Percentiles rank a stretch among this genome's conserved stretches.
phyloP scores from a whole-genome alignment of 2,113 vertebrate species.

The Rhizomys pruinosus region DNA sequence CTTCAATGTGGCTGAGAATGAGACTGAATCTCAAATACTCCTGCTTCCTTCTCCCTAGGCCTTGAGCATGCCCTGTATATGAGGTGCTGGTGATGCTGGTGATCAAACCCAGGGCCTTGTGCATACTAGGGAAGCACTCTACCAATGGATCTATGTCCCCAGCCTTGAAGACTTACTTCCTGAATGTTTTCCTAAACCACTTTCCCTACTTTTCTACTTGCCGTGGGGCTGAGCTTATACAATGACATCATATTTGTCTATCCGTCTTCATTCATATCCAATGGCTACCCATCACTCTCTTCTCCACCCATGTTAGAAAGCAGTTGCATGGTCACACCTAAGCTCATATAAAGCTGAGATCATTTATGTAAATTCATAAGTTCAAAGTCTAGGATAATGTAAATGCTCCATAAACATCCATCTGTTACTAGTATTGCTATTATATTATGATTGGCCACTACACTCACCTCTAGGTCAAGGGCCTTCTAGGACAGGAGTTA shows the following conservation, averaged over 20 bases:
- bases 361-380: background rate
- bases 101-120: background rate
- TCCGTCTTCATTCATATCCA: background rate
- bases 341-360: background rate
- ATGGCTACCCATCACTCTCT: background rate
- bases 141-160: background rate
- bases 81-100: too few species aligned
- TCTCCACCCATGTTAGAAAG: background rate
- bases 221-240: background rate
- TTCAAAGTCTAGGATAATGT: background rate
- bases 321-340: background rate
- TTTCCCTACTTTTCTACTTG: background rate
- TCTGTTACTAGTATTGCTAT: background rate
- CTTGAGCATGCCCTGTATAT: too few species aligned
- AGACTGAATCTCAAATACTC: background rate
- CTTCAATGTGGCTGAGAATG: too few species aligned
- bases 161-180: background rate
- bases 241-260: background rate
- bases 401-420: background rate
- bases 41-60: background rate
- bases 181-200: background rate
- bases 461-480: background rate
- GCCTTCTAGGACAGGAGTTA: background rate
- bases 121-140: background rate
- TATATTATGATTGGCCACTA: background rate